Evolutionary conservation across 2,888 invertebrate genomes (phyloP).

Genomic region (Mythimna vitellina): DNA sequence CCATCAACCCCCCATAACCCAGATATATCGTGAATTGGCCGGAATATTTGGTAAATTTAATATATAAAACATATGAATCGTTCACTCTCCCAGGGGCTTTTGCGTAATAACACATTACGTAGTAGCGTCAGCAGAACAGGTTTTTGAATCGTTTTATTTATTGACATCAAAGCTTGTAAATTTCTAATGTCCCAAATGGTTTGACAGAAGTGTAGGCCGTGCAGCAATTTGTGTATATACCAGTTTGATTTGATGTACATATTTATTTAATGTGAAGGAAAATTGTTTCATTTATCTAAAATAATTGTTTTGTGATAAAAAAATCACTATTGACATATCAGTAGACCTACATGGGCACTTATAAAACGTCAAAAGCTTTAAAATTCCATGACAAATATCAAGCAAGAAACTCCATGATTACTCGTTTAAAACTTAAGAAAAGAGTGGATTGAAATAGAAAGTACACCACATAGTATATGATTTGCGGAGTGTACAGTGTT

Average conservation of each 20-base stretch:
- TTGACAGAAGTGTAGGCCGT: constrained; percentile 20
- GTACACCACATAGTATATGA: no score
- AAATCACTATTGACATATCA: no score
- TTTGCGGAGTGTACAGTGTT: no score
- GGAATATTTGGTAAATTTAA: constrained; percentile 76
- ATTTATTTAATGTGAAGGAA: constrained; percentile 19
- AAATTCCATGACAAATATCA: no score
- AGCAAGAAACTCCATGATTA: no score
- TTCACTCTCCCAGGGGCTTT: constrained; percentile 66
- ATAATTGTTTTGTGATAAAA: background rate
- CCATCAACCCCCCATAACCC: constrained; percentile 26
- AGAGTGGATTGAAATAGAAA: no score
- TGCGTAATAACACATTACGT: constrained; percentile 71
- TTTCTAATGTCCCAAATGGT: constrained; percentile 35
- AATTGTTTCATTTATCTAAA: constrained; percentile 6
- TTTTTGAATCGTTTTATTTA: constrained; percentile 55
- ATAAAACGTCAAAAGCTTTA: no score
- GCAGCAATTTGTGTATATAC: constrained; percentile 23
- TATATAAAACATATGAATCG: constrained; percentile 78
- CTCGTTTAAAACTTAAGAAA: no score
- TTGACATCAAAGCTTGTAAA: constrained; percentile 41
- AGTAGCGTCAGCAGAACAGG: constrained; percentile 67
- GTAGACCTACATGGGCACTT: no score
- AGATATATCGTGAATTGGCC: constrained; percentile 57
- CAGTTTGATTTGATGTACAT: background rate